A percentile compares a stretch with the other conserved stretches of the same genome.
phyloP scores from a whole-genome alignment of 2,888 invertebrate genomes.

The Volucella bombylans region DNA sequence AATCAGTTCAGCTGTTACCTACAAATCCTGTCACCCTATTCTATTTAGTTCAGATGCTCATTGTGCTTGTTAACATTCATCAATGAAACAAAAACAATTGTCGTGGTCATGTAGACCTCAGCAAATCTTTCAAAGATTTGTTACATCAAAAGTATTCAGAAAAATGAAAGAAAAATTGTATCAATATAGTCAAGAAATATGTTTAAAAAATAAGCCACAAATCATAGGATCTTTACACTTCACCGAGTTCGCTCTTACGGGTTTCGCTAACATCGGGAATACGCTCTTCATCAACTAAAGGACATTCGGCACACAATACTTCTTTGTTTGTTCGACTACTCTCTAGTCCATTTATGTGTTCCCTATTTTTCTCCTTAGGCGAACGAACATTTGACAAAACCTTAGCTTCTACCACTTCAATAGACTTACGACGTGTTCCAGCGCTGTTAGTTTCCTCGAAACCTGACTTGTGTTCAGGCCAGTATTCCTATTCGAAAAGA shows the following conservation, averaged over 20 bases:
- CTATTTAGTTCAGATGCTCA: too few relatives aligned
- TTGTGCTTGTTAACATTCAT: too few relatives aligned
- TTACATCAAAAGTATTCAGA: too few relatives aligned
- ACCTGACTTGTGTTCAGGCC: conserved; percentile 66
- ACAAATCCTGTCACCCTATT: too few relatives aligned
- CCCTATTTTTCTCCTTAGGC: conserved; percentile 72
- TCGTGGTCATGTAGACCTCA: too few relatives aligned
- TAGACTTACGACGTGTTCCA: conserved; percentile 55
- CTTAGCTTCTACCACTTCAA: conserved; percentile 70
- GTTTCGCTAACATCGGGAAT: conserved; percentile 75
- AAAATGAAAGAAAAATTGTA: too few relatives aligned
- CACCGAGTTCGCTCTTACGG: background rate
- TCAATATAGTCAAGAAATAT: too few relatives aligned
- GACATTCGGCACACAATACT: conserved; percentile 80
- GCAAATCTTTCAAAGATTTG: too few relatives aligned
- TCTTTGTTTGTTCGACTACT: conserved; percentile 79
- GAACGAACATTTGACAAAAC: conserved; percentile 75
- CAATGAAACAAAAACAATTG: too few relatives aligned
- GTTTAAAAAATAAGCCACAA: too few relatives aligned
- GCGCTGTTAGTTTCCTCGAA: conserved; percentile 37
- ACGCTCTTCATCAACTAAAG: conserved; percentile 78
- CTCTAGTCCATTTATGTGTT: conserved; percentile 80
- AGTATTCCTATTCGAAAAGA: conserved; percentile 69
- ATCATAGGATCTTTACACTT: too few relatives aligned
- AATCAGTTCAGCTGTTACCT: too few relatives aligned